Evolutionary conservation across 2,797 vertebrate species (phyloP).

Genomic region (Aphelocoma californica): DNA sequence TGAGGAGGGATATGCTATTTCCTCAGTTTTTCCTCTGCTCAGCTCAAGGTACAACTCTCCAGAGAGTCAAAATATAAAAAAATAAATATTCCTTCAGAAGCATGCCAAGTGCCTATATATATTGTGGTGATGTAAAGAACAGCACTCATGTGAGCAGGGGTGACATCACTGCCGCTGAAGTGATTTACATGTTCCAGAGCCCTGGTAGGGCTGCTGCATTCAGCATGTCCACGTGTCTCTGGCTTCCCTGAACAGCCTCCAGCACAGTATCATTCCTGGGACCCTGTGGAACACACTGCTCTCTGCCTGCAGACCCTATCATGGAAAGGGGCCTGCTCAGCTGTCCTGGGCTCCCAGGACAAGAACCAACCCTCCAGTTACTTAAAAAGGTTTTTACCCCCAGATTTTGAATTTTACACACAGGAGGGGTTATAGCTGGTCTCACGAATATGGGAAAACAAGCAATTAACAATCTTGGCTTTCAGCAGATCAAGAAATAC

Average conservation of each 20-base stretch:
- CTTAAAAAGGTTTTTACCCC: not conserved
- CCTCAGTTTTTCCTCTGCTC: not conserved
- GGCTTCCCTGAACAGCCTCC: not conserved
- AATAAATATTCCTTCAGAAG: not conserved
- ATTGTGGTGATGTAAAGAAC: not conserved
- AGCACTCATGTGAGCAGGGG: not conserved
- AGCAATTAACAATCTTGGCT: not conserved
- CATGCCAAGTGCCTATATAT: not conserved
- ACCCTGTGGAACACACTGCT: not conserved
- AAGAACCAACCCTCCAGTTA: not conserved
- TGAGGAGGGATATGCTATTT: not conserved
- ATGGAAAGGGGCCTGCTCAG: not conserved
- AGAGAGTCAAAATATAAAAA: not conserved
- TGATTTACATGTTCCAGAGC: not conserved
- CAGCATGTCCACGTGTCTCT: fast-evolving
- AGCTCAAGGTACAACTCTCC: not conserved
- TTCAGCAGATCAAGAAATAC: not conserved
- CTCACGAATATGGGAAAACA: not conserved
- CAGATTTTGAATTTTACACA: not conserved
- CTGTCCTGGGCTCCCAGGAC: not conserved
- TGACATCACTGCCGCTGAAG: not conserved
- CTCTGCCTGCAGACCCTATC: not conserved
- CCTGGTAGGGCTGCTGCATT: not conserved
- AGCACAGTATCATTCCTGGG: fast-evolving
- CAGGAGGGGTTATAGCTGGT: not conserved